These are phyloP conservation scores for Sinodicranocentrus sp. DNA, from an alignment of 2,888 invertebrate species.

Conservation along the genomic window DNA sequence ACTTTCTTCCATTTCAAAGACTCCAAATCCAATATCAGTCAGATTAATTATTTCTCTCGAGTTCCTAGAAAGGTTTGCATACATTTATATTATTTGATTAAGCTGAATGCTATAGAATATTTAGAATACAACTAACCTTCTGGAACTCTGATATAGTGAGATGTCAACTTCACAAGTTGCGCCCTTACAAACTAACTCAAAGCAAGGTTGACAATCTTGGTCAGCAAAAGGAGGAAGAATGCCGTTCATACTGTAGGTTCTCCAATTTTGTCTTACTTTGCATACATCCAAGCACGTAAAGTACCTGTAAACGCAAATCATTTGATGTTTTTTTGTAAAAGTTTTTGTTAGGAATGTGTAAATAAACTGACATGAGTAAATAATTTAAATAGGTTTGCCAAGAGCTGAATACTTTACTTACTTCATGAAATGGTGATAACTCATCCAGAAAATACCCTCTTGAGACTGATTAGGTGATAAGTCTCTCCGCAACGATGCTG, in stretches of 20 bases:
- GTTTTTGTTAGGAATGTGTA: no score
- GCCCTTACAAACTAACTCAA: slow-evolving; percentile 27
- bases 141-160: slow-evolving; percentile 51
- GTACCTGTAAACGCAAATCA: slow-evolving; percentile 84
- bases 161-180: slow-evolving; percentile 54
- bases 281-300: slow-evolving; percentile 99
- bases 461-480: slow-evolving; percentile 88
- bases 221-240: slow-evolving; percentile 55
- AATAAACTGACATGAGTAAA: no score
- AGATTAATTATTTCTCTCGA: slow-evolving; percentile 25
- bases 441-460: slow-evolving; percentile 98
- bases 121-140: slow-evolving; percentile 4
- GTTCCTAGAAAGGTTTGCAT: slow-evolving; percentile 13
- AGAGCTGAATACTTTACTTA: no score
- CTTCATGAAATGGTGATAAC: slow-evolving; percentile 94
- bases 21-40: slow-evolving; percentile 51
- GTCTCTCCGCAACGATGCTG: slow-evolving; percentile 82
- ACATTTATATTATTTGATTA: background rate
- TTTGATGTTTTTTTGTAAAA: no score
- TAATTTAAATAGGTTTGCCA: no score
- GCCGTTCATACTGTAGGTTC: slow-evolving; percentile 30
- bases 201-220: slow-evolving; percentile 55
- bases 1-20: slow-evolving; percentile 30
- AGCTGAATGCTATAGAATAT: no score
- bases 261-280: slow-evolving; percentile 82